Conservation (phyloP, 2,888 invertebrate species). For the Entomobrya proxima region DNA sequence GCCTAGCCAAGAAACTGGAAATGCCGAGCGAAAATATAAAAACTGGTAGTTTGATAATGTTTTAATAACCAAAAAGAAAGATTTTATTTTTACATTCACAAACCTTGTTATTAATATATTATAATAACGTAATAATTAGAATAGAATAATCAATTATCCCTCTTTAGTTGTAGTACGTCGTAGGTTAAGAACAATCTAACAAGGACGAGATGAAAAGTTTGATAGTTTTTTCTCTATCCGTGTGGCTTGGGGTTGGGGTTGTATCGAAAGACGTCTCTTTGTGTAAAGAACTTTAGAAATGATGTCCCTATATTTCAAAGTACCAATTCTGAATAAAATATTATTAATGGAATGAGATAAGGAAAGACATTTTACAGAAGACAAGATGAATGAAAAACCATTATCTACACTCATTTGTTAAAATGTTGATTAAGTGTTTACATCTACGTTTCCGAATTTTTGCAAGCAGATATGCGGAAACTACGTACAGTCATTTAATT, state of each 20-base stretch:
- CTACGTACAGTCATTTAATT: too few relatives aligned
- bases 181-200: constrained; percentile 41
- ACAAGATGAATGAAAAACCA: too few relatives aligned
- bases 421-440: too few relatives aligned
- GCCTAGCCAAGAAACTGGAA: too few relatives aligned
- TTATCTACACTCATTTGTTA: too few relatives aligned
- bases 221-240: background rate
- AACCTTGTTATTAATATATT: constrained; percentile 56
- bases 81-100: constrained; percentile 64
- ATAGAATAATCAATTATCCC: constrained; percentile 33
- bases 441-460: too few relatives aligned
- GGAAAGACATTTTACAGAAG: too few relatives aligned
- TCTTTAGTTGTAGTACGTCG: constrained; percentile 27
- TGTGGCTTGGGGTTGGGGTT: constrained; percentile 13
- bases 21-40: background rate
- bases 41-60: background rate
- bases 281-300: constrained; percentile 59
- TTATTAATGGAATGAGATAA: background rate
- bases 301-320: background rate
- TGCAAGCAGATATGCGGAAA: too few relatives aligned
- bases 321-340: background rate
- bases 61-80: constrained; percentile 54
- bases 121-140: background rate
- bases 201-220: constrained; percentile 63
- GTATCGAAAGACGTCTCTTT: constrained; percentile 65